A percentile compares a stretch with the other conserved stretches of the same genome.
Evolutionary conservation across 2,888 invertebrate species (phyloP).

Genomic region (Nomada fucata): DNA sequence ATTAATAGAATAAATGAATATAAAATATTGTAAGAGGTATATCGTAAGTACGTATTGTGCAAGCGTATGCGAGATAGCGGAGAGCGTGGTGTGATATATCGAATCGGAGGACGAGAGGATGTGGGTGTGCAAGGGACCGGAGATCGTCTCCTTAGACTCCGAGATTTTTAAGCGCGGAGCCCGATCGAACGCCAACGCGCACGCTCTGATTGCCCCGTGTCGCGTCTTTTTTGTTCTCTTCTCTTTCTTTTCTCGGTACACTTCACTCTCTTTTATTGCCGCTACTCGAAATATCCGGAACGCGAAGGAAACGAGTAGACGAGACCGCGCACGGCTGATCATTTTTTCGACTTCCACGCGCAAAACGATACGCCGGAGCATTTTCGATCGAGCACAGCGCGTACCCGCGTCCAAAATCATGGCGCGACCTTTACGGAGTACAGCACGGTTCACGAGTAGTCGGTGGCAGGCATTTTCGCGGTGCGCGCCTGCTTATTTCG

Average conservation of each 20-base stretch:
- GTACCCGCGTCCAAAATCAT: slow-evolving; percentile 63
- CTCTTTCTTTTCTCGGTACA: slow-evolving; percentile 32
- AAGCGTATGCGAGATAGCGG: slow-evolving; percentile 73
- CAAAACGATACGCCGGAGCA: too few species aligned
- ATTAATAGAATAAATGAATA: slow-evolving; percentile 84
- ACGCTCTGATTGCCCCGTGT: slow-evolving; percentile 60
- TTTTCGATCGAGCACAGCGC: slow-evolving; percentile 56
- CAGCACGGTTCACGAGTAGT: slow-evolving; percentile 1
- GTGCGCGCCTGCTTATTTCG: slow-evolving; percentile 22
- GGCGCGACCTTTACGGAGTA: slow-evolving; percentile 22
- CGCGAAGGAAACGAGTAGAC: neutral
- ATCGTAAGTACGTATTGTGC: slow-evolving; percentile 82
- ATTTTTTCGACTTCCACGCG: too few species aligned
- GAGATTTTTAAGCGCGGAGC: slow-evolving; percentile 69
- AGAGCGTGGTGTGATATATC: slow-evolving; percentile 40
- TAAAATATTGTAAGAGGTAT: slow-evolving; percentile 82
- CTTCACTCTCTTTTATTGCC: slow-evolving; percentile 28
- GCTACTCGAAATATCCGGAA: slow-evolving; percentile 5
- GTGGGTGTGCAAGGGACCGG: slow-evolving; percentile 53
- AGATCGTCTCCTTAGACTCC: slow-evolving; percentile 52
- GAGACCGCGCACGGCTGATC: neutral
- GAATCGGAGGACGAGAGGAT: slow-evolving; percentile 47
- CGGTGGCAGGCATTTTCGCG: slow-evolving; percentile 16
- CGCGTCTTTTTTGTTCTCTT: slow-evolving; percentile 49
- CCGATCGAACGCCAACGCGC: slow-evolving; percentile 71